phyloP scores from a whole-genome alignment of 2,113 vertebrate species.

The Amia ocellicauda region DNA sequence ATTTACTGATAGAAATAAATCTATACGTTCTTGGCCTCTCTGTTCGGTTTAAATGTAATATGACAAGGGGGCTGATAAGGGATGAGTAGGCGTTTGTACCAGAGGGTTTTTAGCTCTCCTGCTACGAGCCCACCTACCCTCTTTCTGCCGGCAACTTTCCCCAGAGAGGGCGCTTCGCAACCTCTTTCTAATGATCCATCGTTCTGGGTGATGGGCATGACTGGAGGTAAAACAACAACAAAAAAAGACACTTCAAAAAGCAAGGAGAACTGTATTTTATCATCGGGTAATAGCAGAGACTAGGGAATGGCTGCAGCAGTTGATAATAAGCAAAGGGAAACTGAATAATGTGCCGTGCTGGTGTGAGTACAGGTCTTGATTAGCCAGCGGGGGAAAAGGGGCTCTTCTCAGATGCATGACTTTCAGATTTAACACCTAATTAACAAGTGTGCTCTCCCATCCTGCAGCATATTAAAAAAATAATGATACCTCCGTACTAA shows the following conservation, averaged over 20 bases:
- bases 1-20: neutral
- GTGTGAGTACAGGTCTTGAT: too few relatives aligned
- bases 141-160: neutral
- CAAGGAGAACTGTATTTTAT: neutral
- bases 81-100: neutral
- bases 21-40: neutral
- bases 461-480: too few relatives aligned
- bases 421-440: too few relatives aligned
- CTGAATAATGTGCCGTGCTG: neutral
- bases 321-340: neutral
- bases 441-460: too few relatives aligned
- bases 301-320: neutral
- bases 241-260: neutral
- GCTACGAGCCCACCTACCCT: neutral
- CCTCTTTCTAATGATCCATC: neutral
- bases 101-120: neutral
- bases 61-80: neutral
- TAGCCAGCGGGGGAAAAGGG: too few relatives aligned
- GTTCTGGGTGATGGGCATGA: neutral
- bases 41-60: neutral
- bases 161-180: neutral
- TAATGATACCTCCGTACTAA: too few relatives aligned
- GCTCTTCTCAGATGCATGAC: too few relatives aligned
- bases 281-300: neutral
- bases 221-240: too few relatives aligned